Conservation (phyloP, 2,888 invertebrate genomes). For the Drosophila tripunctata region DNA sequence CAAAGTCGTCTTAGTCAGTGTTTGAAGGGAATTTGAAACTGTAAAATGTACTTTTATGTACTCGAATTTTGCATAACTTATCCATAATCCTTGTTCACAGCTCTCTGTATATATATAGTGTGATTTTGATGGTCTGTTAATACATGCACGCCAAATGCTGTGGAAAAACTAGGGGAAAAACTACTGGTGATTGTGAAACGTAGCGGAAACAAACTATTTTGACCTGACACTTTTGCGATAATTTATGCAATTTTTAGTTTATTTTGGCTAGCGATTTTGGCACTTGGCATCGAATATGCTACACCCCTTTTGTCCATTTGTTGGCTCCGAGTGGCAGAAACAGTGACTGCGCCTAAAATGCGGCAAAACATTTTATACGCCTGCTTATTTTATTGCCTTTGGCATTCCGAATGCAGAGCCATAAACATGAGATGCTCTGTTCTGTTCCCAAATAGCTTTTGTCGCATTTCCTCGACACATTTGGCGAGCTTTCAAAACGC, state of each 20-base stretch:
- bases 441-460: slow-evolving; percentile 54
- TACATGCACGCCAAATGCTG: slow-evolving; percentile 58
- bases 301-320: not conserved
- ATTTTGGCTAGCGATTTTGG: slow-evolving; percentile 40
- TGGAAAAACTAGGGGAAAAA: slow-evolving; percentile 44
- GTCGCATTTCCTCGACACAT: slow-evolving; percentile 62
- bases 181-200: slow-evolving; percentile 1
- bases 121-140: slow-evolving; percentile 63
- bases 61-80: slow-evolving; percentile 50
- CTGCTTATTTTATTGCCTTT: slow-evolving; percentile 52
- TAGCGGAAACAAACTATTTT: slow-evolving; percentile 8
- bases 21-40: slow-evolving; percentile 2
- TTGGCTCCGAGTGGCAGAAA: not conserved
- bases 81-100: slow-evolving; percentile 7
- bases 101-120: slow-evolving; percentile 31
- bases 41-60: slow-evolving; percentile 3
- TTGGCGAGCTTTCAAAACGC: slow-evolving; percentile 62
- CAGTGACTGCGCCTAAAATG: slow-evolving; percentile 59
- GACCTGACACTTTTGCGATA: slow-evolving; percentile 49
- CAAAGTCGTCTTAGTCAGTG: slow-evolving; percentile 3
- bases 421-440: slow-evolving; percentile 70
- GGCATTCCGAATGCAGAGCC: slow-evolving; percentile 45
- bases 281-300: slow-evolving; percentile 47
- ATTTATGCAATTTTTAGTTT: slow-evolving; percentile 67
- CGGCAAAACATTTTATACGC: slow-evolving; percentile 61